Percentiles rank a stretch among this genome's conserved stretches.
phyloP scores from a whole-genome alignment of 2,797 vertebrate species.

The Esox lucius region DNA sequence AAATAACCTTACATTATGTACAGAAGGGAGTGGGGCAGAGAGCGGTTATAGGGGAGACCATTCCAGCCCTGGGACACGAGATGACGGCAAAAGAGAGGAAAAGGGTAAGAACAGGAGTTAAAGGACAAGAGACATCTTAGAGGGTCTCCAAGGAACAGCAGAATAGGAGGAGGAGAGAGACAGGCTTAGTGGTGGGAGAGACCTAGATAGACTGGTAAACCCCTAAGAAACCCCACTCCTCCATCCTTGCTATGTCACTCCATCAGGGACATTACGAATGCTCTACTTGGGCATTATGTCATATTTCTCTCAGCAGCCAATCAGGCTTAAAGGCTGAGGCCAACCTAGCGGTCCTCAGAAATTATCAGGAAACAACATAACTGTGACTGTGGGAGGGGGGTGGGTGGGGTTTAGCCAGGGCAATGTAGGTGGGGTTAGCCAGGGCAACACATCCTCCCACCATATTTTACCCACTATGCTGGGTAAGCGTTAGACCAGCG shows the following conservation, averaged over 20 bases:
- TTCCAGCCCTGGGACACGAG: slow-evolving; percentile 27
- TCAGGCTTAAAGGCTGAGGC: not conserved
- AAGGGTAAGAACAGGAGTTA: slow-evolving; percentile 3
- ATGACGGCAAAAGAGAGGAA: not conserved
- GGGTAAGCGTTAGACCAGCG: not conserved
- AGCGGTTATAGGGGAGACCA: slow-evolving; percentile 25
- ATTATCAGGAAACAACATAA: slow-evolving; percentile 10
- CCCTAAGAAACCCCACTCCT: slow-evolving; percentile 9
- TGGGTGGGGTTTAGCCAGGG: not conserved
- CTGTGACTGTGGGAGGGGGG: not conserved
- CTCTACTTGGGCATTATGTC: slow-evolving; percentile 8
- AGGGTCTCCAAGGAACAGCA: slow-evolving; percentile 10
- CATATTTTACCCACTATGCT: not conserved
- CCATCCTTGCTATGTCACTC: not conserved
- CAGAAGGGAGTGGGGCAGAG: slow-evolving; percentile 62
- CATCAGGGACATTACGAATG: slow-evolving; percentile 6
- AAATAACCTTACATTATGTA: slow-evolving; percentile 83
- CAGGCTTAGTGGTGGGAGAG: slow-evolving; percentile 18
- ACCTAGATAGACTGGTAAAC: slow-evolving; percentile 13
- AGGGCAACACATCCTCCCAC: not conserved
- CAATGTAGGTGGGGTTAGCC: not conserved
- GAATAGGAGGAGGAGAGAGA: slow-evolving; percentile 13
- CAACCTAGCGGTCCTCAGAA: slow-evolving; percentile 14
- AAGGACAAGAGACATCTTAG: slow-evolving; percentile 12
- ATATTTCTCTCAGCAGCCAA: slow-evolving; percentile 1